Evolutionary conservation across 2,797 vertebrate genomes (phyloP).

Genomic region (Enteromius anoplus): DNA sequence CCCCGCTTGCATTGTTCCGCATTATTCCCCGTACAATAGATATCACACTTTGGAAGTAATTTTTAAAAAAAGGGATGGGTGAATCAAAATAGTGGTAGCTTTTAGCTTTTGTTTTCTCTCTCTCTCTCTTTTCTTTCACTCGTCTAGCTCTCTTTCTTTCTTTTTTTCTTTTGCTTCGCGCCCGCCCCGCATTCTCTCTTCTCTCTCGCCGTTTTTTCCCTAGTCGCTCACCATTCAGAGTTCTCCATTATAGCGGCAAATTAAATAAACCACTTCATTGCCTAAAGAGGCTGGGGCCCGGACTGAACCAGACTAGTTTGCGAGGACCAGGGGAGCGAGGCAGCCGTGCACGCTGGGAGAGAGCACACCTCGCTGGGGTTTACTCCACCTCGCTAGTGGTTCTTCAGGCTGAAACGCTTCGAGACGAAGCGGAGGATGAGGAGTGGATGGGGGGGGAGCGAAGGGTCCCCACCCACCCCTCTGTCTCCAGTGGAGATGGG

Average conservation of each 20-base stretch:
- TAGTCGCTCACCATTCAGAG: conserved; percentile 89
- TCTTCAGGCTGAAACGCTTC: conserved; percentile 24
- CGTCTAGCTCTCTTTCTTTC: conserved; percentile 47
- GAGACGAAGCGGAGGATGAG: conserved; percentile 46
- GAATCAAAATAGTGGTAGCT: conserved; percentile 98
- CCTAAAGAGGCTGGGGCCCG: conserved; percentile 81
- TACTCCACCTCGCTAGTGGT: background rate
- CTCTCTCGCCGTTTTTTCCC: conserved; percentile 70
- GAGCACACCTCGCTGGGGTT: conserved; percentile 34
- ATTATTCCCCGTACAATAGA: conserved; percentile 93
- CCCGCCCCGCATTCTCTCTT: conserved; percentile 82
- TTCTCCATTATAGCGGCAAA: conserved; percentile 95
- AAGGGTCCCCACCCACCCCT: conserved; percentile 32
- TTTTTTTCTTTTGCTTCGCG: conserved; percentile 48
- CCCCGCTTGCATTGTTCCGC: conserved; percentile 90
- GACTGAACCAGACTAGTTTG: conserved; percentile 75
- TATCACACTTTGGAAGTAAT: conserved; percentile 99
- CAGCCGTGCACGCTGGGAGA: conserved; percentile 55
- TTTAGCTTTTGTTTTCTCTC: conserved; percentile 90
- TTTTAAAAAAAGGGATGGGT: conserved; percentile 80
- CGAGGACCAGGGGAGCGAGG: conserved; percentile 59
- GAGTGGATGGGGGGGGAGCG: conserved; percentile 30
- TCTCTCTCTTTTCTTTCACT: conserved; percentile 51
- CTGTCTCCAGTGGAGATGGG: conserved; percentile 38
- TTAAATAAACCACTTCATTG: conserved; percentile 97